Evolutionary conservation across 2,888 invertebrate genomes (phyloP).

Genomic region (Nomada flava): DNA sequence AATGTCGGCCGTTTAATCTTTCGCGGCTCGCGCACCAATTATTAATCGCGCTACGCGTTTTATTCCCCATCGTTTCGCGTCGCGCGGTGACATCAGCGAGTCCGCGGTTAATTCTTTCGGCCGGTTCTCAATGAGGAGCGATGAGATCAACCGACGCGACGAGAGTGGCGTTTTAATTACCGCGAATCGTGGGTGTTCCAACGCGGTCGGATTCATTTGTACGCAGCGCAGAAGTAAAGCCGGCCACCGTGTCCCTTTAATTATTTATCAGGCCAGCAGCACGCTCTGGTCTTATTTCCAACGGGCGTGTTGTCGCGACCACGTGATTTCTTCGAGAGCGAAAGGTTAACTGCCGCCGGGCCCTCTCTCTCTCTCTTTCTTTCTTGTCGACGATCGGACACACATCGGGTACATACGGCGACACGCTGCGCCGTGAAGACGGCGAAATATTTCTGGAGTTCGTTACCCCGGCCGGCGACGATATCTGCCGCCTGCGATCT

Average conservation of each 20-base stretch:
- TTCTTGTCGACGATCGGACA: too few species aligned
- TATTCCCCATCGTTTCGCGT: neutral
- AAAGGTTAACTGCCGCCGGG: too few species aligned
- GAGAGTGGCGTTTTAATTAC: constrained; percentile 54
- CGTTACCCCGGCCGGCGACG: constrained; percentile 53
- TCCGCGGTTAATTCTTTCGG: constrained; percentile 40
- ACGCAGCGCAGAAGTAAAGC: constrained; percentile 11
- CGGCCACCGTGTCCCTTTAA: constrained; percentile 32
- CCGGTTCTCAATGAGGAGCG: constrained; percentile 32
- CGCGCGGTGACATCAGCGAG: constrained; percentile 50
- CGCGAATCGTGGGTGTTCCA: constrained; percentile 52
- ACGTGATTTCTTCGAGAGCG: too few species aligned
- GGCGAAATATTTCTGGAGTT: constrained; percentile 57
- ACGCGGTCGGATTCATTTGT: constrained; percentile 1
- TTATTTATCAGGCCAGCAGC: constrained; percentile 35
- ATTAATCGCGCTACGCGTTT: constrained; percentile 10
- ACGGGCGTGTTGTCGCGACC: too few species aligned
- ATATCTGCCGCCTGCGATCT: constrained; percentile 63
- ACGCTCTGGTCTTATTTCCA: constrained; percentile 21
- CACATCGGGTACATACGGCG: too few species aligned
- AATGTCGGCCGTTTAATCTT: neutral
- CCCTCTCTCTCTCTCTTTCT: too few species aligned
- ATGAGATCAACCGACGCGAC: constrained; percentile 52
- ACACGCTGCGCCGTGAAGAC: too few species aligned
- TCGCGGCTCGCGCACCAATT: constrained; percentile 15